Base-by-base conservation (phyloP, 2,888 invertebrate species). In the Malthinus flaveolus region DNA sequence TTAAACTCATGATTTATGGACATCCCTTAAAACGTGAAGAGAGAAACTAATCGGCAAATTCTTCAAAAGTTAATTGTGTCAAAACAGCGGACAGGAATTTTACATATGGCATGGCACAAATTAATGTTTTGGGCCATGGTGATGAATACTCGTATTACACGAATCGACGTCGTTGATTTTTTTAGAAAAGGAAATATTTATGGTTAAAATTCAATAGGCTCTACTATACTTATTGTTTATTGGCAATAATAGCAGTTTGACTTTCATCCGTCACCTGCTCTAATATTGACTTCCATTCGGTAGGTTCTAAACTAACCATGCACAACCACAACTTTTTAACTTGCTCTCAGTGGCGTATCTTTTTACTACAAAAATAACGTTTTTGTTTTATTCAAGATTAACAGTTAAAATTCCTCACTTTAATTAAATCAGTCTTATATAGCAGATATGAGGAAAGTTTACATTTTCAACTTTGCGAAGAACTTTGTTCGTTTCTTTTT, bases 251-350 rank as follows among this genome's bases (percentile, higher is more conserved):
- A 36, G 32, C 33, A 31, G 33, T 48, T 7, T 39, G 23, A 39
- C 23, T 49, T 56, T 49, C 61, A 49, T 54, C 49, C 62, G 63
- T 63, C 71, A 71, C 72, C 72, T 72, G 71, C 68, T 67, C 61
- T 50, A 61, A 65, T 65, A 69, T 68, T 68, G 68, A 68, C 66
- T 65, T 60, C 59, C 62, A 66, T 65, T 64, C 64, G 65, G 15
- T 62, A 23, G 5, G 23, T 23, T 23, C 23, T 23, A 23, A 65
- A 60, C 59, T 60, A 50, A 50, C 51, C 57, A 59, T 64, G 66
- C 66, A 63, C 45, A 36, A 57, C 54, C 51, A 49, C 49, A 50
- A 56, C 37, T 56, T 52, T 31, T 59, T 49, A 35, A 11, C 65
- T 57, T 50, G 46, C 46, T 56, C 49, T 55, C 56, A 44, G 57